Conservation (phyloP, 2,888 invertebrate genomes). For the Syrista parreyssii region DNA sequence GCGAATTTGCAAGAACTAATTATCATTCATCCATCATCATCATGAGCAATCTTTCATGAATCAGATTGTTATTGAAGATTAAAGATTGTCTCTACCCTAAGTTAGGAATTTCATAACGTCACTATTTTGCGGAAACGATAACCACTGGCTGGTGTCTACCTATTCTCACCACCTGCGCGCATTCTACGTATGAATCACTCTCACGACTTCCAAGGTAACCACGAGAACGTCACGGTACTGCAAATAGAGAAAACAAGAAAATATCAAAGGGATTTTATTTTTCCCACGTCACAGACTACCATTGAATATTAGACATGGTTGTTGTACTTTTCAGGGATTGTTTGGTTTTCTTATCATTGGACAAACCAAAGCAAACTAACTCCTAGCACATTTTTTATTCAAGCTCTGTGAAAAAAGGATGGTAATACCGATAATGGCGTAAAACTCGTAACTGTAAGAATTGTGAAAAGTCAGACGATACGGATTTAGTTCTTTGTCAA, state of each 20-base stretch:
- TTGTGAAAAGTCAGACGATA: neutral
- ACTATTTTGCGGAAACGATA: neutral
- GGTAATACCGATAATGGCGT: neutral
- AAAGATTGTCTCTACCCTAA: neutral
- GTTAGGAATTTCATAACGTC: neutral
- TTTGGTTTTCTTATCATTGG: neutral
- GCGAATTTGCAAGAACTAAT: neutral
- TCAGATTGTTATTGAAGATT: neutral
- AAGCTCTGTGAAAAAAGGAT: neutral
- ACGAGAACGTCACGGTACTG: neutral
- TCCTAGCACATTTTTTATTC: neutral
- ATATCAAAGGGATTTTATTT: neutral
- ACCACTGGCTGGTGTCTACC: neutral
- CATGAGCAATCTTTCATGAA: neutral
- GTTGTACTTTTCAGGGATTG: neutral
- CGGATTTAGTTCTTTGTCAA: conserved; percentile 5
- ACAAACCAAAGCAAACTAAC: neutral
- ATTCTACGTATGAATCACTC: neutral
- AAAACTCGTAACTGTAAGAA: neutral
- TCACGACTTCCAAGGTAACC: neutral
- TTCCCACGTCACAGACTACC: neutral
- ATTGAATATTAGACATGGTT: neutral
- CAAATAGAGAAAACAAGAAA: neutral
- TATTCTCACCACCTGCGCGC: neutral
- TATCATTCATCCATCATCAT: neutral